phyloP scores from a whole-genome alignment of 2,113 vertebrate genomes.

The Echinops telfairi region DNA sequence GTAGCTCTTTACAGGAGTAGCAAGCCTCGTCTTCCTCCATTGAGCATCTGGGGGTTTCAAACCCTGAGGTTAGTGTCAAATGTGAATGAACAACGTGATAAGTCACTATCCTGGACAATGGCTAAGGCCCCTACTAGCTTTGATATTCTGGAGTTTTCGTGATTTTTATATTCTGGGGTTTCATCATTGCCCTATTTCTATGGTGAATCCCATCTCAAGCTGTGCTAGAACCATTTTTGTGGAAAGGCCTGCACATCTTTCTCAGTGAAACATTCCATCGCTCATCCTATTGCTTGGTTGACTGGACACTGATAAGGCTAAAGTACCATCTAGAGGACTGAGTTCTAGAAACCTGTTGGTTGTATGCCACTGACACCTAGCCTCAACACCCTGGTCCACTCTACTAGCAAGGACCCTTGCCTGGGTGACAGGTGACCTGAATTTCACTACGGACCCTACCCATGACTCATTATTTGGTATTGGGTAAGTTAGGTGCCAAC shows the following conservation, averaged over 20 bases:
- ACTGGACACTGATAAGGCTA: not conserved
- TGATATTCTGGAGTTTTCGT: not conserved
- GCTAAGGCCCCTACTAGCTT: conserved; percentile 3
- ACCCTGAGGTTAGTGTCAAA: too few species aligned
- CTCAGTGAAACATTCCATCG: not conserved
- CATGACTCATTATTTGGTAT: not conserved
- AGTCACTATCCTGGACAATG: not conserved
- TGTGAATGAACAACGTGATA: not conserved
- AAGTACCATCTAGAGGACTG: not conserved
- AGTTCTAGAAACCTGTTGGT: not conserved
- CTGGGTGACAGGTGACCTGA: not conserved
- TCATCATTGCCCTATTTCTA: not conserved
- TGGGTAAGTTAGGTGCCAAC: not conserved
- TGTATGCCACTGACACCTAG: not conserved
- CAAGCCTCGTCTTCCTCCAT: too few species aligned
- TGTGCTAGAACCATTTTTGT: not conserved
- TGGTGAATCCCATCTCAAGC: not conserved
- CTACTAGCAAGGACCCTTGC: not conserved
- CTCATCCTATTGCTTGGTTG: not conserved
- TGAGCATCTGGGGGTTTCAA: too few species aligned
- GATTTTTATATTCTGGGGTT: not conserved
- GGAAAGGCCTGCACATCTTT: not conserved
- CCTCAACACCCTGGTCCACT: not conserved
- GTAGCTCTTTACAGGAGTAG: too few species aligned
- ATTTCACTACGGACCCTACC: not conserved